phyloP scores from a whole-genome alignment of 2,888 invertebrate species.

The Nowickia ferox region DNA sequence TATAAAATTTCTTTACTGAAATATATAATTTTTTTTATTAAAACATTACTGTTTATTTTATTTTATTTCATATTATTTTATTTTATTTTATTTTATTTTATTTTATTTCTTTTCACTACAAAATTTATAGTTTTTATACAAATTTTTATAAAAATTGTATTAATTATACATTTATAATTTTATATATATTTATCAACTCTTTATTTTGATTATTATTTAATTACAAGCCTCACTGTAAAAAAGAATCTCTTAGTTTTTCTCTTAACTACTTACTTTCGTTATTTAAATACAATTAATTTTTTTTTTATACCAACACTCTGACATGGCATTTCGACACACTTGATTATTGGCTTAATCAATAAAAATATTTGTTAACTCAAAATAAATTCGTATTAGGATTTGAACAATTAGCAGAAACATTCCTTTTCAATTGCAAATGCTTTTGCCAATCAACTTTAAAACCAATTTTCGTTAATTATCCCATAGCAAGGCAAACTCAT shows the following conservation, averaged over 20 bases:
- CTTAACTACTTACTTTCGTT: not conserved
- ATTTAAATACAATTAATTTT: not conserved
- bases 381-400: slow-evolving; percentile 31
- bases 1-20: no score
- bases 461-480: slow-evolving; percentile 71
- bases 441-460: slow-evolving; percentile 66
- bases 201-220: not conserved
- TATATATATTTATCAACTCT: no score
- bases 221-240: not conserved
- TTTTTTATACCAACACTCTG: not conserved
- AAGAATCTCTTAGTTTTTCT: not conserved
- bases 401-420: slow-evolving; percentile 66
- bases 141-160: no score
- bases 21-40: no score
- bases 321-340: not conserved
- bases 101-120: no score
- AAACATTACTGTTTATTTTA: no score
- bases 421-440: slow-evolving; percentile 50
- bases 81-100: no score
- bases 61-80: no score
- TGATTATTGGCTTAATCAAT: slow-evolving; percentile 57
- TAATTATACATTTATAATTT: no score
- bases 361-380: slow-evolving; percentile 42
- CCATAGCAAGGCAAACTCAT: slow-evolving; percentile 50
- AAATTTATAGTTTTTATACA: no score